Evolutionary conservation across 2,888 invertebrate genomes (phyloP).

Genomic region (Diadromus collaris): DNA sequence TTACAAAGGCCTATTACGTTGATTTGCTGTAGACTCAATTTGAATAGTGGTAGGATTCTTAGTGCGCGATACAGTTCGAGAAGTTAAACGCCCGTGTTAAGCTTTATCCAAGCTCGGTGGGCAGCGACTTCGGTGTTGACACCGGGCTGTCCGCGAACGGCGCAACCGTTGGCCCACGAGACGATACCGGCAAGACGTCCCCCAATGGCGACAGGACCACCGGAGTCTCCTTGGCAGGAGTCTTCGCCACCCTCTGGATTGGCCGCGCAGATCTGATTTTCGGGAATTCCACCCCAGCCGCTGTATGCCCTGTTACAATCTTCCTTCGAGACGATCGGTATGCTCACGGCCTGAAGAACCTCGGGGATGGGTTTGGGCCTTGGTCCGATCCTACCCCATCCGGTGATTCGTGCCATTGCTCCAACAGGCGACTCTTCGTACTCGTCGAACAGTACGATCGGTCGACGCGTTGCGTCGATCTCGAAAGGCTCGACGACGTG

Average conservation of each 20-base stretch:
- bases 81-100: not conserved
- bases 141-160: constrained; percentile 78
- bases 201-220: constrained; percentile 65
- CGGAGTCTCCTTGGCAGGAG: constrained; percentile 69
- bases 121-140: constrained; percentile 81
- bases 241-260: constrained; percentile 81
- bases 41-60: no score
- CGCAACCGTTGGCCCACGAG: constrained; percentile 81
- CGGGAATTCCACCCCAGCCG: constrained; percentile 58
- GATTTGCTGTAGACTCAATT: no score
- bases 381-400: constrained; percentile 65
- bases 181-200: constrained; percentile 68
- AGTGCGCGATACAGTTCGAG: no score
- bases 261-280: constrained; percentile 83
- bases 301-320: constrained; percentile 76
- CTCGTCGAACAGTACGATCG: constrained; percentile 79
- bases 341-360: constrained; percentile 80
- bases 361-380: constrained; percentile 67
- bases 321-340: constrained; percentile 82
- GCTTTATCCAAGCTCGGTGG: constrained; percentile 78
- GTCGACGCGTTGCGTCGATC: constrained; percentile 79
- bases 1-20: no score
- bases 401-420: constrained; percentile 64
- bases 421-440: constrained; percentile 65
- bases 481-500: constrained; percentile 80